Evolutionary conservation across 1,140 invertebrate species (phyloP).

Genomic region (Schlechtendalia chinensis): DNA sequence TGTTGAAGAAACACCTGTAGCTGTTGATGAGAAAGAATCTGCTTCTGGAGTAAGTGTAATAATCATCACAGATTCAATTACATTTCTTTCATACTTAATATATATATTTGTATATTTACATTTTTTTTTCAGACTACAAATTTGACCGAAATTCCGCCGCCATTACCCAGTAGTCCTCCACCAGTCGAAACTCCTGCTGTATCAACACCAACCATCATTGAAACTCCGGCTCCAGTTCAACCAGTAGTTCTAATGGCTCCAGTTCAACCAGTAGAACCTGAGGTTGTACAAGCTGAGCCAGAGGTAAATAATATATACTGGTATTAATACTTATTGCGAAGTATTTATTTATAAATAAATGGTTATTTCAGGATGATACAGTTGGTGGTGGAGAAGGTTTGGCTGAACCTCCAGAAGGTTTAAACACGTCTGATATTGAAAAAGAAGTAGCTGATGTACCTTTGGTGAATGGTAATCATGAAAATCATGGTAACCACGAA

Average conservation of each 20-base stretch:
- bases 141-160: conserved; percentile 5
- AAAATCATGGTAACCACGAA: conserved; percentile 9
- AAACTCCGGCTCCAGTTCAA: conserved; percentile 25
- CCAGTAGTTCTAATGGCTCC: not conserved
- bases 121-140: conserved; percentile 9
- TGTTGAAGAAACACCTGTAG: not conserved
- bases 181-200: conserved; percentile 25
- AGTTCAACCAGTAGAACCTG: conserved; percentile 12
- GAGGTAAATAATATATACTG: conserved; percentile 3
- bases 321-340: not conserved
- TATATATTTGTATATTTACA: too few species aligned
- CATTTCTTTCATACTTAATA: not conserved
- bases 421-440: conserved; percentile 44
- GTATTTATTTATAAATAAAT: not conserved
- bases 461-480: conserved; percentile 44
- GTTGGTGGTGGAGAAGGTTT: conserved; percentile 44
- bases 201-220: conserved; percentile 32
- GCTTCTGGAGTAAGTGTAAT: not conserved
- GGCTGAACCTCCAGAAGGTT: conserved; percentile 40
- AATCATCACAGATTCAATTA: not conserved
- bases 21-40: conserved; percentile 18
- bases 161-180: conserved; percentile 34
- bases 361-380: conserved; percentile 31
- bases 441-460: conserved; percentile 46
- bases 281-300: conserved; percentile 24